Evolutionary conservation across 2,888 invertebrate genomes (phyloP), one percentile per base, ranked within the genome.

Genomic region (Stegana nigrithorax): DNA sequence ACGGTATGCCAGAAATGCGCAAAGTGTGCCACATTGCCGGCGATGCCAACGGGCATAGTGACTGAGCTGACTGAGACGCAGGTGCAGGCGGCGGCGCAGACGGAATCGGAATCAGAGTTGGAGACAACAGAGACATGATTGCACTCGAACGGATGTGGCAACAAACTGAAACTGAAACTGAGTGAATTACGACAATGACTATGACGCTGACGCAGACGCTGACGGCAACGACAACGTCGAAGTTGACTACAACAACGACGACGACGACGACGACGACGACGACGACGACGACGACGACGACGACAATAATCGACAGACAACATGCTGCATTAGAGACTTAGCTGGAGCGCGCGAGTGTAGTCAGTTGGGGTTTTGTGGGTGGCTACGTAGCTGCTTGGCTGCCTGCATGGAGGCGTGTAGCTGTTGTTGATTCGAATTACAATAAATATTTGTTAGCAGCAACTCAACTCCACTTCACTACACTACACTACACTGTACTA

Each of bases 1-100:
- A 44, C 4, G 75, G 59, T 21, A 56, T 56, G 29, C 81, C 81
- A 61, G 69, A 68, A 44, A 81, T 65, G 32, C 63, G 47, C 42
- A 81, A 67, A 66, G 62, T 56, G 27, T n/a, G 29, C n/a, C 42
- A 45, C 56, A 25, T 10, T 25, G 25, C 59, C 45, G 60, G 19
- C 26, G 67, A 17, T 60, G 51, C 17, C 10, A 36, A 23, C 21
- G 39, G 23, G 4, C 69, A 27, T 23, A 8, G 4, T 7, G 27
- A 42, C 44, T 21, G 39, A 62, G 73, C 78, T 67, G 71, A 64
- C 67, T 66, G 25, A 57, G 23, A 39, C 67, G 56, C 73, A 67
- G 55, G 66, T 17, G 12, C 14, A 14, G 19, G 70, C 65, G 51
- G 63, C 73, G 70, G 68, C 68, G 73, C 73, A 73, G 73, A 71